phyloP scores from a whole-genome alignment of 2,797 vertebrate species.

The Poeciliopsis presidionis region DNA sequence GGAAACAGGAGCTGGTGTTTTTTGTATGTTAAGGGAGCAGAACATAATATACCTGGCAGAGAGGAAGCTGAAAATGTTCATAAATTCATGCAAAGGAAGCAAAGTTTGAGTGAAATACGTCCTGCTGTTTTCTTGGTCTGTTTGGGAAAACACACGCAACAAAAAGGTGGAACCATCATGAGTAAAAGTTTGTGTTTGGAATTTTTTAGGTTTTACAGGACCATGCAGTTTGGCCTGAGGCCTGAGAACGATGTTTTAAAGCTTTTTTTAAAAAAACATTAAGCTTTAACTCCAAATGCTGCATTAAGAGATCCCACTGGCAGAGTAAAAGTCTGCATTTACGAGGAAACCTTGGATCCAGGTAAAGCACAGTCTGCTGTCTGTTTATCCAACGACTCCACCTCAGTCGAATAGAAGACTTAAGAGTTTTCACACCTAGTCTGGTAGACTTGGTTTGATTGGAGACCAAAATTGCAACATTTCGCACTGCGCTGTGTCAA shows the following conservation, averaged over 20 bases:
- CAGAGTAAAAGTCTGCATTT: background rate
- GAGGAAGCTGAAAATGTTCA: constrained; percentile 3
- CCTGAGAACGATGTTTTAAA: background rate
- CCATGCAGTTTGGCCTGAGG: background rate
- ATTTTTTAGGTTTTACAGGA: background rate
- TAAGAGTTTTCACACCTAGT: too few species aligned
- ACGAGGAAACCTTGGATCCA: background rate
- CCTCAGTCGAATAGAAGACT: background rate
- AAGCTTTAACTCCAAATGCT: background rate
- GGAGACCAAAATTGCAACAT: too few species aligned
- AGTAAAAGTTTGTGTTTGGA: background rate
- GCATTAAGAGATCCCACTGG: background rate
- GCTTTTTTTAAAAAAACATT: background rate
- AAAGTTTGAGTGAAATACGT: constrained; percentile 16
- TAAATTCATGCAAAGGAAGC: constrained; percentile 9
- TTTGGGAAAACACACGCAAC: background rate
- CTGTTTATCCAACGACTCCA: background rate
- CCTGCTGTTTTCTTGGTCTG: background rate
- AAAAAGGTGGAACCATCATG: background rate
- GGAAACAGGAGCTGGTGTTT: background rate
- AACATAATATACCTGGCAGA: background rate
- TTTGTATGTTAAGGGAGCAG: background rate
- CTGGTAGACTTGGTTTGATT: too few species aligned
- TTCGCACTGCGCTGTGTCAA: too few species aligned
- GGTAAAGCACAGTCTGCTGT: background rate